These are phyloP conservation scores for Dufourea novaeangliae DNA, from an alignment of 1,140 invertebrate genomes.

Conservation along the genomic window DNA sequence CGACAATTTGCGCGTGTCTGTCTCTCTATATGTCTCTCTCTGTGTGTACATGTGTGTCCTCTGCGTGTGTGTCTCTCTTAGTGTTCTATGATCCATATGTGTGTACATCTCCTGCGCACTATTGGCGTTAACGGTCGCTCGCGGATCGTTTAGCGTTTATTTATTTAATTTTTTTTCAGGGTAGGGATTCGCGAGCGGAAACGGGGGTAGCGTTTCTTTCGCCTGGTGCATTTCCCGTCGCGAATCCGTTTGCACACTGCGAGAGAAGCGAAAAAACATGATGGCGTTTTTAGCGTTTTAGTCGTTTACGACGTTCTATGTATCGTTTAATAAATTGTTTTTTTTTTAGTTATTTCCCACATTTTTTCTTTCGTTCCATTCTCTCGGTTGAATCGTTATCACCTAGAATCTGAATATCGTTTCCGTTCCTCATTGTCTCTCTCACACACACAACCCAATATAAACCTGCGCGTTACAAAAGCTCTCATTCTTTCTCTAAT, in stretches of 20 bases:
- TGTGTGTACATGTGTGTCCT: not conserved
- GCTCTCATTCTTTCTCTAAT: conserved; percentile 8
- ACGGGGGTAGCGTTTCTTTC: conserved; percentile 1
- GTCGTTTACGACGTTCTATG: conserved; percentile 16
- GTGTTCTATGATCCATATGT: not conserved
- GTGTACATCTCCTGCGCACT: not conserved
- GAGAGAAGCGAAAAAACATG: conserved; percentile 59
- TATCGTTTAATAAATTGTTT: conserved; percentile 11
- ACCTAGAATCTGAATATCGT: conserved; percentile 23
- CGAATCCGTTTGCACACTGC: conserved; percentile 53
- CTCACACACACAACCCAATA: no score
- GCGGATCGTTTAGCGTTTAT: not conserved
- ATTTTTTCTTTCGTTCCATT: not conserved
- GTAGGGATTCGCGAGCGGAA: conserved; percentile 36
- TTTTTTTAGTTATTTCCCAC: conserved; percentile 12
- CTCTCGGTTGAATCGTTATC: conserved; percentile 29
- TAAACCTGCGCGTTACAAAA: no score
- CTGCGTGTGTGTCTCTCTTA: not conserved
- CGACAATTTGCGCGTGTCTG: conserved; percentile 10
- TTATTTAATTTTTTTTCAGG: no score
- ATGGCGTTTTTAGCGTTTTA: conserved; percentile 43
- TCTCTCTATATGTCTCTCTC: not conserved
- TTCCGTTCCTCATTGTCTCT: conserved; percentile 43
- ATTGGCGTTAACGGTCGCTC: conserved; percentile 12
- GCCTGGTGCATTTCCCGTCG: conserved; percentile 39